Percentiles rank a stretch among this genome's conserved stretches.
These are phyloP conservation scores for Dynastes grantii DNA, from an alignment of 2,888 invertebrate species.

Conservation along the genomic window DNA sequence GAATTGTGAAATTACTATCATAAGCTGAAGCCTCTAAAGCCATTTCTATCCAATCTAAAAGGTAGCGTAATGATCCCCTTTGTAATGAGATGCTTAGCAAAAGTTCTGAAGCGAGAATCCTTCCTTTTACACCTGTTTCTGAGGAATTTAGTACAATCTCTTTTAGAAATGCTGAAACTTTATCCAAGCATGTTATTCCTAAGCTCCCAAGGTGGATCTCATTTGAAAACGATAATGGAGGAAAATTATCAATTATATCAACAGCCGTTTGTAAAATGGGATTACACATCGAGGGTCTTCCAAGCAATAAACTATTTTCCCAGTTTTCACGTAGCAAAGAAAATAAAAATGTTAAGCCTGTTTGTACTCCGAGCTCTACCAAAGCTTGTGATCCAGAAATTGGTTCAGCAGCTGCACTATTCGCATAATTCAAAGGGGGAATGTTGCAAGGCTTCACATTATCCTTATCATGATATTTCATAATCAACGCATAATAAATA, in stretches of 20 bases:
- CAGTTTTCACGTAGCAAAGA: slow-evolving; percentile 76
- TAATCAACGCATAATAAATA: slow-evolving; percentile 74
- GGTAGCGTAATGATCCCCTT: slow-evolving; percentile 74
- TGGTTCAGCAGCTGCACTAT: slow-evolving; percentile 56
- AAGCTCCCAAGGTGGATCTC: slow-evolving; percentile 74
- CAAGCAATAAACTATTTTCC: slow-evolving; percentile 69
- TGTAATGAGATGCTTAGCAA: slow-evolving; percentile 75
- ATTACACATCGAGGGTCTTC: slow-evolving; percentile 72
- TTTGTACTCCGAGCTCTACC: slow-evolving; percentile 76
- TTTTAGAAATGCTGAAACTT: slow-evolving; percentile 73
- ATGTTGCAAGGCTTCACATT: slow-evolving; percentile 59
- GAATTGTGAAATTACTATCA: slow-evolving; percentile 56
- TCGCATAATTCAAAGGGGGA: slow-evolving; percentile 51
- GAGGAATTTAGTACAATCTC: slow-evolving; percentile 72
- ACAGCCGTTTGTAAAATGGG: slow-evolving; percentile 75
- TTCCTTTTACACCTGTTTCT: slow-evolving; percentile 71
- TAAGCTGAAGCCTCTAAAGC: slow-evolving; percentile 70
- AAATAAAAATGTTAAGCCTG: slow-evolving; percentile 75
- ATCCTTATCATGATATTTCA: slow-evolving; percentile 73
- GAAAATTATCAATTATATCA: slow-evolving; percentile 73
- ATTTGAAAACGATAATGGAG: slow-evolving; percentile 75
- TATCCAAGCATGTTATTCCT: slow-evolving; percentile 72
- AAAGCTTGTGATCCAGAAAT: slow-evolving; percentile 72
- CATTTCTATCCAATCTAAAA: slow-evolving; percentile 78
- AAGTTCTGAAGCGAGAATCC: slow-evolving; percentile 71